These are phyloP conservation scores for Varanus komodoensis DNA, from an alignment of 2,113 vertebrate species.

Conservation along the genomic window DNA sequence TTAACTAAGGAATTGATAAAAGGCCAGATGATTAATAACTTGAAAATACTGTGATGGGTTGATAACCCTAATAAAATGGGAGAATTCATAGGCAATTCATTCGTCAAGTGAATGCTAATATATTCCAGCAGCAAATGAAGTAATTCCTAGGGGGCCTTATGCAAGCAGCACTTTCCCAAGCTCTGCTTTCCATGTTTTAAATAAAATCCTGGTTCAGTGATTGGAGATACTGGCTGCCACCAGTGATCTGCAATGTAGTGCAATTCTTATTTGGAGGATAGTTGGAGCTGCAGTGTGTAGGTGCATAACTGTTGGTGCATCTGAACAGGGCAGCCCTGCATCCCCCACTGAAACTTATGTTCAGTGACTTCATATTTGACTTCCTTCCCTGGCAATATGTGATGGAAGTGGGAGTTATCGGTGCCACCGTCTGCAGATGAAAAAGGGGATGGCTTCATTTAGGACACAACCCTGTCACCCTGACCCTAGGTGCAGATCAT, in stretches of 20 bases:
- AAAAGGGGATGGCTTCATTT: too few species aligned
- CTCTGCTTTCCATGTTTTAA: not conserved
- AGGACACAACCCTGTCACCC: too few species aligned
- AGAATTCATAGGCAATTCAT: not conserved
- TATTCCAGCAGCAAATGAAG: not conserved
- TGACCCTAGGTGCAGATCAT: too few species aligned
- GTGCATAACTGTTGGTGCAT: not conserved
- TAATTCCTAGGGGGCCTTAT: not conserved
- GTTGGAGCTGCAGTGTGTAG: too few species aligned
- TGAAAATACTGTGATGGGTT: not conserved
- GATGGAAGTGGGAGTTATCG: too few species aligned
- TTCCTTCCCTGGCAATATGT: too few species aligned
- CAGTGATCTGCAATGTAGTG: not conserved
- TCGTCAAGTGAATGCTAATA: not conserved
- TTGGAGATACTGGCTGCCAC: too few species aligned
- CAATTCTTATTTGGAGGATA: too few species aligned
- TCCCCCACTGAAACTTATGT: not conserved
- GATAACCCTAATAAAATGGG: not conserved
- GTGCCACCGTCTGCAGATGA: too few species aligned
- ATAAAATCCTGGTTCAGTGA: not conserved
- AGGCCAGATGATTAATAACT: not conserved
- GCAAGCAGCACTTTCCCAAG: not conserved
- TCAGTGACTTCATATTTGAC: too few species aligned
- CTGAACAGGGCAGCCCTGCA: not conserved
- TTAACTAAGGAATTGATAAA: not conserved